Conservation (phyloP, 2,888 invertebrate species). For the Chironomus riparius region DNA sequence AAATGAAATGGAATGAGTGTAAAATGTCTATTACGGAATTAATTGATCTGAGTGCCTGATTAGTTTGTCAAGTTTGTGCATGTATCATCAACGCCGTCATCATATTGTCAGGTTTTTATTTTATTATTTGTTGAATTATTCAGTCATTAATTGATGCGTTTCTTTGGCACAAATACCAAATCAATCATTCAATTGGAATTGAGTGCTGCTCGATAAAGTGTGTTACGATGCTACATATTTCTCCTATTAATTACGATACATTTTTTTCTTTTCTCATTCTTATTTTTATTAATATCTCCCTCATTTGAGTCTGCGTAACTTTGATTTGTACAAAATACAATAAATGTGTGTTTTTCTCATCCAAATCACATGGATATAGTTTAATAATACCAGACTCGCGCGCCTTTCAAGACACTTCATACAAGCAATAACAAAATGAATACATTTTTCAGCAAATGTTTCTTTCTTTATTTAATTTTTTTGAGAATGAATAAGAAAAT, state of each 20-base stretch:
- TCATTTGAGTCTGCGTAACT: neutral
- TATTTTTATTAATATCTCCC: neutral
- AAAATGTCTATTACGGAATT: neutral
- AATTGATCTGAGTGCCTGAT: constrained; percentile 5
- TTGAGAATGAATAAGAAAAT: neutral
- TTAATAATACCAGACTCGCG: neutral
- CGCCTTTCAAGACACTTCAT: neutral
- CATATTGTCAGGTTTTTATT: neutral
- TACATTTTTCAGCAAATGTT: neutral
- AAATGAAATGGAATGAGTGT: constrained; percentile 3
- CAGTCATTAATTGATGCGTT: neutral
- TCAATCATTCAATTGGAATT: constrained; percentile 12
- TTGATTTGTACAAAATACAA: neutral
- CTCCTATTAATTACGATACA: neutral
- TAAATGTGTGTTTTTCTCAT: neutral
- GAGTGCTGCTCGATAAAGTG: neutral
- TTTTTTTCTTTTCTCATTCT: neutral
- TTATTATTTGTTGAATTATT: neutral
- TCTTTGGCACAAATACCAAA: constrained; percentile 13
- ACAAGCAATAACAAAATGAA: neutral
- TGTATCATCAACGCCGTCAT: constrained; percentile 2
- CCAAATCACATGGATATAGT: neutral
- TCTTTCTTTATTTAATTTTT: neutral
- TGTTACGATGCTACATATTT: constrained; percentile 15
- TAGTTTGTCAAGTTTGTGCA: constrained; percentile 1